phyloP scores from a whole-genome alignment of 2,888 invertebrate genomes.

The Cephus nigrinus region DNA sequence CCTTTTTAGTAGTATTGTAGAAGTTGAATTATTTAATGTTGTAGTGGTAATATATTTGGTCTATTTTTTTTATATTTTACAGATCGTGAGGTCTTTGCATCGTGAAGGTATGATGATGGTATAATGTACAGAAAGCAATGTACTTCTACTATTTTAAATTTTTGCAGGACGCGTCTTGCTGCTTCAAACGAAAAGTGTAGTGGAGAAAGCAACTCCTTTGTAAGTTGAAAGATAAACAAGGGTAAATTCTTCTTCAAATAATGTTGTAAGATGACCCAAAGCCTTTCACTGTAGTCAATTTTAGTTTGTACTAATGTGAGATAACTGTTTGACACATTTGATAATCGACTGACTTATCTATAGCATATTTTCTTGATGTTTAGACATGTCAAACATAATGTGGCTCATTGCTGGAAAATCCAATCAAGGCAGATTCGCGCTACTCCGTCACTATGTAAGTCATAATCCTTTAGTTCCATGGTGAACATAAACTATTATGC shows the following conservation, averaged over 20 bases:
- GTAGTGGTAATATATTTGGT: constrained; percentile 21
- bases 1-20: background rate
- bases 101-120: constrained; percentile 40
- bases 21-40: background rate
- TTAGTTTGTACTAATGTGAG: background rate
- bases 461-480: background rate
- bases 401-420: constrained; percentile 47
- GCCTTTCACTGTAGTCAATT: background rate
- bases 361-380: constrained; percentile 11
- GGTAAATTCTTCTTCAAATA: background rate
- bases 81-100: constrained; percentile 53
- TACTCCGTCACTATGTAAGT: constrained; percentile 59
- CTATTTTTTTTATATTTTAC: constrained; percentile 28
- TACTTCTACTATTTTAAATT: constrained; percentile 23
- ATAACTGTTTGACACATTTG: background rate
- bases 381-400: constrained; percentile 38
- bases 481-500: background rate
- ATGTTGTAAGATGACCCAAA: background rate
- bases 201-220: constrained; percentile 38
- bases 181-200: constrained; percentile 46
- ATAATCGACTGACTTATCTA: background rate
- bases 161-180: constrained; percentile 53
- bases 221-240: constrained; percentile 39
- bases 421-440: constrained; percentile 53
- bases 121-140: constrained; percentile 27